Percentiles rank a stretch among this genome's conserved stretches.
Evolutionary conservation across 1,140 invertebrate species (phyloP).

Genomic region (Prorops nasuta): DNA sequence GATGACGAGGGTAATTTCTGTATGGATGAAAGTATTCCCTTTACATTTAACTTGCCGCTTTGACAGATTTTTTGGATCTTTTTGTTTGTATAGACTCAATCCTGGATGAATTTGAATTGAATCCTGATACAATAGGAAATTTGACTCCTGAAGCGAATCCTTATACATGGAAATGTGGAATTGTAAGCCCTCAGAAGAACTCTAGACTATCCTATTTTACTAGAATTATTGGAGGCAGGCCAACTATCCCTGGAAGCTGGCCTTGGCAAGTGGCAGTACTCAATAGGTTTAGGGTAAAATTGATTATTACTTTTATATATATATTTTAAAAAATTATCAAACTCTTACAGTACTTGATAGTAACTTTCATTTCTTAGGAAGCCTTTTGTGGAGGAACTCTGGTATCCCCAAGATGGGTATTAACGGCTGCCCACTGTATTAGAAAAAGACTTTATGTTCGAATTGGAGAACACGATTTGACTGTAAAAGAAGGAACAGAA

Average conservation of each 20-base stretch:
- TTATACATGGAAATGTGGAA: constrained; percentile 44
- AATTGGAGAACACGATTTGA: constrained; percentile 80
- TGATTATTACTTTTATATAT: too few relatives aligned
- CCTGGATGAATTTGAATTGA: constrained; percentile 43
- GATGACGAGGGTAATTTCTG: constrained; percentile 41
- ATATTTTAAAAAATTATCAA: not conserved
- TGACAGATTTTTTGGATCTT: not conserved
- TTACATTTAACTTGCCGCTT: too few relatives aligned
- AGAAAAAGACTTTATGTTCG: constrained; percentile 75
- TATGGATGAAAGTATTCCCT: too few relatives aligned
- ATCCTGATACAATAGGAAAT: constrained; percentile 38
- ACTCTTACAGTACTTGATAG: too few relatives aligned
- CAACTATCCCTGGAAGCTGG: constrained; percentile 78
- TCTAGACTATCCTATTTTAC: constrained; percentile 44
- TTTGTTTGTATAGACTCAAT: constrained; percentile 34
- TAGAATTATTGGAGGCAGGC: constrained; percentile 83
- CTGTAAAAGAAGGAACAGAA: constrained; percentile 66
- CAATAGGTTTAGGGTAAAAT: constrained; percentile 72
- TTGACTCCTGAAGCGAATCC: constrained; percentile 27
- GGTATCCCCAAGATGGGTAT: constrained; percentile 80
- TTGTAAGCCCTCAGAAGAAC: constrained; percentile 32
- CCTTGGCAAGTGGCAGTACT: constrained; percentile 91
- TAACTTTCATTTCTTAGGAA: constrained; percentile 67
- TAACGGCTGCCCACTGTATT: constrained; percentile 90
- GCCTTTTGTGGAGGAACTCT: constrained; percentile 90